Evolutionary conservation across 2,888 invertebrate species (phyloP), one percentile per base, ranked within the genome.

Genomic region (Drosophila algonquin): DNA sequence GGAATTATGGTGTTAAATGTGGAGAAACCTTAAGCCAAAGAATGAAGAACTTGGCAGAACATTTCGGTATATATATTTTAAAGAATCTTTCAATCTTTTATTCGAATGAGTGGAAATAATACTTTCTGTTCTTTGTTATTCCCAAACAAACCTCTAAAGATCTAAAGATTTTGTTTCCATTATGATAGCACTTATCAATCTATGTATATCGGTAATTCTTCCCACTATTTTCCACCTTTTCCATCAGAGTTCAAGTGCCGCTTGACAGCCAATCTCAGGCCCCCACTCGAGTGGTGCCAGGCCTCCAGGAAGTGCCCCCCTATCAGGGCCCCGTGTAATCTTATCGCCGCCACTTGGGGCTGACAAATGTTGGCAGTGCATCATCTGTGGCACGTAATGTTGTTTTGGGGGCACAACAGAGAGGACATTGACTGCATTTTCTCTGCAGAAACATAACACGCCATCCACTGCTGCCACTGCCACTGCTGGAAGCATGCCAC

Each of bases 391-490:
- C 59, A 18, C 18, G 24, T 24, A 24, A 24, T 35, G 14, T 35
- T 35, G 73, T 67, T 72, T 72, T 68, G 59, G 45, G 57, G 57
- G 59, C 70, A 75, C 74, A 75, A 83, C 83, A 81, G 83, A 77
- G 83, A 77, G 83, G 83, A 83, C 83, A 84, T 83, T 84, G 83
- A 84, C 83, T 86, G 83, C 83, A 79, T 64, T 77, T 76, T 73
- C 57, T 77, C 75, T 73, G 54, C 75, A 62, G 77, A 75, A 82
- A 82, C 79, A 70, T 72, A 75, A 64, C 47, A 73, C 59, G 55
- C 59, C 50, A 47, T 27, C 18, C 18, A 18, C 18, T 18, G 18
- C 18, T 18, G 18, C 18, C 18, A 18, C 18, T 18, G 18, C 30
- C 8, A 8, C 30, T 18, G 35, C 35, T 10, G 52, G 52, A 10